Conservation (phyloP, 1,140 invertebrate genomes). For the Drosophila ambigua region DNA sequence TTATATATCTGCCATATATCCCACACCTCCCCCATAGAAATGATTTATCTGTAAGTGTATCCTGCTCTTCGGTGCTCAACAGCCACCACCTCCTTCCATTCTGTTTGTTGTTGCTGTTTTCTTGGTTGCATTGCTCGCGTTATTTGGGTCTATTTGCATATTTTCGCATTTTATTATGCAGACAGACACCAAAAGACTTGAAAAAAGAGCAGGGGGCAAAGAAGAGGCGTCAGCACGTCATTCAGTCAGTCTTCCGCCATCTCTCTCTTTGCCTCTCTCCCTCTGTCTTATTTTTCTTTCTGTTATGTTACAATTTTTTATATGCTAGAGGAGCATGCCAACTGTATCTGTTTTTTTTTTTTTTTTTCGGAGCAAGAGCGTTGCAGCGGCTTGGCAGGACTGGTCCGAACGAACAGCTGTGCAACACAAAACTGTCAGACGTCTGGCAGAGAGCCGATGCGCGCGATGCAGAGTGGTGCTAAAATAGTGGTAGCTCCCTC, state of each 20-base stretch:
- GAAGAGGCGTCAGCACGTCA: conserved; percentile 73
- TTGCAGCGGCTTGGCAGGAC: not conserved
- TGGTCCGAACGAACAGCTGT: conserved; percentile 52
- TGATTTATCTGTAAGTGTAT: too few species aligned
- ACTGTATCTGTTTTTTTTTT: conserved; percentile 4
- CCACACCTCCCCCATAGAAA: too few species aligned
- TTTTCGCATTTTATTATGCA: conserved; percentile 83
- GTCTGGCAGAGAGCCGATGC: conserved; percentile 24
- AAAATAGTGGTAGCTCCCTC: conserved; percentile 53
- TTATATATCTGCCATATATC: too few species aligned
- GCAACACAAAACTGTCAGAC: conserved; percentile 71
- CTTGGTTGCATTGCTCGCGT: conserved; percentile 51
- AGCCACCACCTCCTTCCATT: too few species aligned
- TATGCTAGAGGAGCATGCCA: conserved; percentile 45
- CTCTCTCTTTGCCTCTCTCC: conserved; percentile 11
- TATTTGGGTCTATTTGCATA: conserved; percentile 72
- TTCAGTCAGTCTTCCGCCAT: conserved; percentile 42
- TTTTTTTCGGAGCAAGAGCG: conserved; percentile 1
- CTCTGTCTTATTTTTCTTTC: conserved; percentile 8
- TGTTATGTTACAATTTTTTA: conserved; percentile 13
- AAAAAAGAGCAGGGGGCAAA: conserved; percentile 1
- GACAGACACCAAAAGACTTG: conserved; percentile 49
- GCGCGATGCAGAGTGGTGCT: conserved; percentile 33
- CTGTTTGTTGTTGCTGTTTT: conserved; percentile 10
- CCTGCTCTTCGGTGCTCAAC: too few species aligned